Conservation (phyloP, 2,888 invertebrate genomes). For the Diarsia mendica region DNA sequence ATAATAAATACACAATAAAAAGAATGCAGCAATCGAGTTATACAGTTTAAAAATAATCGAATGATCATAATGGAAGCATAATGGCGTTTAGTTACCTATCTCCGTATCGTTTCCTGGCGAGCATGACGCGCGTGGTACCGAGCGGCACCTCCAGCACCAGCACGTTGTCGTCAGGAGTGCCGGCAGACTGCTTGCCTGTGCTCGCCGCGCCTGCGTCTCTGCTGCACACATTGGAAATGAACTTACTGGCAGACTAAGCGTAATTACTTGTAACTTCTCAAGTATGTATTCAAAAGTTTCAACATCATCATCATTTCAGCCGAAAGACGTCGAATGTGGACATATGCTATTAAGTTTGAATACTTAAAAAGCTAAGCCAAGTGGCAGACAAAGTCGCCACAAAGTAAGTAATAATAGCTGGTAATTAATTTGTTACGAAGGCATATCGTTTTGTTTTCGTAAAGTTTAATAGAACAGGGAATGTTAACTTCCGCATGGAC, state of each 20-base stretch:
- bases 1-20: not conserved
- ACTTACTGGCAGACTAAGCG: not conserved
- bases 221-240: constrained; percentile 5
- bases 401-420: too few relatives aligned
- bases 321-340: too few relatives aligned
- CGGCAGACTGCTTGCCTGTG: constrained; percentile 50
- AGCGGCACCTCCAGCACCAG: constrained; percentile 95
- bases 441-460: too few relatives aligned
- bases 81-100: constrained; percentile 74
- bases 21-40: not conserved
- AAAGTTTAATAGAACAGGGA: not conserved
- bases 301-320: too few relatives aligned
- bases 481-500: not conserved
- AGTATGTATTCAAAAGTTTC: too few relatives aligned
- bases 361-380: too few relatives aligned
- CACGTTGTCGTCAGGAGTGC: constrained; percentile 92
- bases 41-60: not conserved
- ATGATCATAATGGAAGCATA: not conserved
- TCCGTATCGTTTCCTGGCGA: constrained; percentile 92
- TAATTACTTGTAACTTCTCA: not conserved
- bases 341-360: too few relatives aligned
- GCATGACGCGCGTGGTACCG: constrained; percentile 91
- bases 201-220: constrained; percentile 46
- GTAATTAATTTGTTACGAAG: too few relatives aligned
- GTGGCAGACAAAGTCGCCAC: too few relatives aligned